phyloP scores from a whole-genome alignment of 2,113 vertebrate genomes.

The Marcusenius ussheri region DNA sequence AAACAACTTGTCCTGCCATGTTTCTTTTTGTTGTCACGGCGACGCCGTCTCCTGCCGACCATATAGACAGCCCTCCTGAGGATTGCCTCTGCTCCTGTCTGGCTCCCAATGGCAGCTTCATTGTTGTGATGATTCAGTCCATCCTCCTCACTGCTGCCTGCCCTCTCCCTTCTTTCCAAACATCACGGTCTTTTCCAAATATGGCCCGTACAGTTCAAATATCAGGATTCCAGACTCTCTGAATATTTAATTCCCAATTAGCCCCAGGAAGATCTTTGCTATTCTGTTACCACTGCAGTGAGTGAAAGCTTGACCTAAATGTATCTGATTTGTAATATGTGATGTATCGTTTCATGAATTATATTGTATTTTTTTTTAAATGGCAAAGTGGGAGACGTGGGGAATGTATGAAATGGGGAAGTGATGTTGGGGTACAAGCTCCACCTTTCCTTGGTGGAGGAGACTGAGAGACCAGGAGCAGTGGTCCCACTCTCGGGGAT shows the following conservation, averaged over 20 bases:
- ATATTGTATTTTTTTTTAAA: neutral
- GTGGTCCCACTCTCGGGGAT: neutral
- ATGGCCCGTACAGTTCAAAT: neutral
- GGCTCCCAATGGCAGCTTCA: neutral
- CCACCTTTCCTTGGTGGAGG: neutral
- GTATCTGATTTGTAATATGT: neutral
- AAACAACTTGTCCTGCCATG: neutral
- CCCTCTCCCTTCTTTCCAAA: neutral
- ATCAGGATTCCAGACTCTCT: neutral
- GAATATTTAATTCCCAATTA: constrained; percentile 3
- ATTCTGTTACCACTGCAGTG: neutral
- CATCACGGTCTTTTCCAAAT: neutral
- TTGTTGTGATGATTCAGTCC: neutral
- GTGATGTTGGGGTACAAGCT: neutral
- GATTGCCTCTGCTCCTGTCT: neutral
- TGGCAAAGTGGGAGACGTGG: neutral
- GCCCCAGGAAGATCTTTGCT: neutral
- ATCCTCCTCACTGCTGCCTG: neutral
- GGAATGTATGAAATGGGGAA: neutral
- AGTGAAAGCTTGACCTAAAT: neutral
- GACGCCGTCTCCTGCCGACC: neutral
- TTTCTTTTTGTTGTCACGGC: neutral
- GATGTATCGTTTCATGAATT: neutral
- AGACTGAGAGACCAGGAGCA: neutral
- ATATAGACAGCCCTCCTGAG: neutral